These are phyloP conservation scores for Gallinago paraguaiae DNA, from an alignment of 2,113 vertebrate genomes.

Conservation along the genomic window DNA sequence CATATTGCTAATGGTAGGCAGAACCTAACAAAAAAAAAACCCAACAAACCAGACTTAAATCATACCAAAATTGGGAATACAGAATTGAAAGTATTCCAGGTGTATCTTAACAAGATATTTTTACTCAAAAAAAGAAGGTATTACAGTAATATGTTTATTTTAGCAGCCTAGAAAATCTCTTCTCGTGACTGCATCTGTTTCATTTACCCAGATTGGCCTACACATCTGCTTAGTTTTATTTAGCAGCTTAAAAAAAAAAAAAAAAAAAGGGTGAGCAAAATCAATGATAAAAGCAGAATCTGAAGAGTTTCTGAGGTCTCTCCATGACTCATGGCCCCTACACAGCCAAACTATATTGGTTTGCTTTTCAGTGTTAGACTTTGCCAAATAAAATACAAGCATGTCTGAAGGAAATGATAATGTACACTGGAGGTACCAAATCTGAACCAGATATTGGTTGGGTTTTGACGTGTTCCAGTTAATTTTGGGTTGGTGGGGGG, in stretches of 20 bases:
- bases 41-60: neutral
- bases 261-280: neutral
- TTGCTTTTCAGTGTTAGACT: neutral
- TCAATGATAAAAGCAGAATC: neutral
- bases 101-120: neutral
- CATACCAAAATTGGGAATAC: neutral
- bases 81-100: neutral
- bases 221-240: neutral
- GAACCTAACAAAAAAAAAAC: neutral
- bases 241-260: neutral
- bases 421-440: neutral
- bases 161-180: neutral
- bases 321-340: neutral
- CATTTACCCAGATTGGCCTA: neutral
- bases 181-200: neutral
- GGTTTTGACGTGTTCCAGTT: neutral
- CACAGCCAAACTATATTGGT: neutral
- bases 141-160: neutral
- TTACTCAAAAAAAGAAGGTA: neutral
- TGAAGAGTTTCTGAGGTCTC: neutral
- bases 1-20: neutral
- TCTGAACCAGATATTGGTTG: neutral
- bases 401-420: neutral
- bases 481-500: neutral
- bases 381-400: neutral